These are phyloP conservation scores for Gadus macrocephalus DNA, from an alignment of 2,113 vertebrate genomes.

Conservation along the genomic window DNA sequence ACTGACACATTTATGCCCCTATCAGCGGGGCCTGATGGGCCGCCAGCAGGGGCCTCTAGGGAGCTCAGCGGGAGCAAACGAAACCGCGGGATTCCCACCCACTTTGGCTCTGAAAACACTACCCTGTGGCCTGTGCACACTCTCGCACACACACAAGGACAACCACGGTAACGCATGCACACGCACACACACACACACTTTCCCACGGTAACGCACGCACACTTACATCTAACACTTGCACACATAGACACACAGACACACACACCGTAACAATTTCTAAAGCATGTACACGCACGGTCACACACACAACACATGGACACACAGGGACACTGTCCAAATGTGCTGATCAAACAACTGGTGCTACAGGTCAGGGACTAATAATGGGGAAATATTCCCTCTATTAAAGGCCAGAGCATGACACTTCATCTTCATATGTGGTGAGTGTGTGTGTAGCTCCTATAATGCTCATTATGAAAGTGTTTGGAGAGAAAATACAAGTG, in stretches of 20 bases:
- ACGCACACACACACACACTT: no score
- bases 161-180: no score
- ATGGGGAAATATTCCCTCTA: slow-evolving; percentile 20
- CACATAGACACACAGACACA: background rate
- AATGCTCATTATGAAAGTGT: slow-evolving; percentile 49
- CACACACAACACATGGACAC: background rate
- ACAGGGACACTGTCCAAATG: background rate
- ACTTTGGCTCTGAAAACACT: background rate
- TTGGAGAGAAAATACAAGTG: slow-evolving; percentile 53
- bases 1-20: slow-evolving; percentile 9
- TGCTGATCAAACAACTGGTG: slow-evolving; percentile 17
- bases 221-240: background rate
- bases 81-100: background rate
- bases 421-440: slow-evolving; percentile 29
- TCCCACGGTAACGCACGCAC: no score
- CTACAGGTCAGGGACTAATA: background rate
- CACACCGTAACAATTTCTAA: no score
- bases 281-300: no score
- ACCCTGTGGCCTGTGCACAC: background rate
- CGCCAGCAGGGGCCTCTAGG: background rate
- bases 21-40: background rate
- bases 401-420: slow-evolving; percentile 12
- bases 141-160: background rate
- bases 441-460: slow-evolving; percentile 2
- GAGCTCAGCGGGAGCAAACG: slow-evolving; percentile 6